Evolutionary conservation across 2,888 invertebrate genomes (phyloP).

Genomic region (Mystacides longicornis): DNA sequence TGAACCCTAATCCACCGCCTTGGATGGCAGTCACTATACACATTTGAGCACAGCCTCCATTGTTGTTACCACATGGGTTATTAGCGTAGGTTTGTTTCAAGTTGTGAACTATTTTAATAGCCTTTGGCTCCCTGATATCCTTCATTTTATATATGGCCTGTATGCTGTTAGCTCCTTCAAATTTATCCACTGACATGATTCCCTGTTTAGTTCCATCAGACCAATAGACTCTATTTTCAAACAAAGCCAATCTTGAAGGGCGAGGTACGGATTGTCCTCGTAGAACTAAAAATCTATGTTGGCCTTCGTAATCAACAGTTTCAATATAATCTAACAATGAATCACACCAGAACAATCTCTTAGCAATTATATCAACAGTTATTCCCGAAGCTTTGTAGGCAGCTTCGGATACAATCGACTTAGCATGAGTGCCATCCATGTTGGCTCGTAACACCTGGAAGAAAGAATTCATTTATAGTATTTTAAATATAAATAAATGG

Average conservation of each 20-base stretch:
- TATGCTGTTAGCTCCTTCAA: constrained; percentile 69
- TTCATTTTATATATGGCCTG: constrained; percentile 73
- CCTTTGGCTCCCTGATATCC: constrained; percentile 75
- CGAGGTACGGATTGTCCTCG: constrained; percentile 80
- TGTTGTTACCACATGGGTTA: constrained; percentile 81
- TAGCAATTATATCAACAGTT: constrained; percentile 82
- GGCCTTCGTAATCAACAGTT: constrained; percentile 88
- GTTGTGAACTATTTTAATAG: constrained; percentile 73
- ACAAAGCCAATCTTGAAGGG: constrained; percentile 74
- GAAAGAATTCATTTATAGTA: neutral
- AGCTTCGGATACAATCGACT: constrained; percentile 82
- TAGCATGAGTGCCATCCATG: constrained; percentile 87
- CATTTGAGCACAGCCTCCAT: constrained; percentile 89
- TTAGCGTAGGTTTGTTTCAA: constrained; percentile 66
- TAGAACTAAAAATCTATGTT: constrained; percentile 69
- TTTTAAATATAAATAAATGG: no score
- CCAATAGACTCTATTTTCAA: constrained; percentile 85
- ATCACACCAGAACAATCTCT: constrained; percentile 95
- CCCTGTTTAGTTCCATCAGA: constrained; percentile 87
- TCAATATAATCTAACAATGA: constrained; percentile 92
- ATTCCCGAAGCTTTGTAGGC: constrained; percentile 91
- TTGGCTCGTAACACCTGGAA: constrained; percentile 68
- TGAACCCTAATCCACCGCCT: constrained; percentile 69
- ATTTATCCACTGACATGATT: constrained; percentile 81
- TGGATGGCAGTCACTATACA: constrained; percentile 80